Percentiles rank a stretch among this genome's conserved stretches.
Conservation (phyloP, 1,140 invertebrate genomes). For the Lucilia sericata region DNA sequence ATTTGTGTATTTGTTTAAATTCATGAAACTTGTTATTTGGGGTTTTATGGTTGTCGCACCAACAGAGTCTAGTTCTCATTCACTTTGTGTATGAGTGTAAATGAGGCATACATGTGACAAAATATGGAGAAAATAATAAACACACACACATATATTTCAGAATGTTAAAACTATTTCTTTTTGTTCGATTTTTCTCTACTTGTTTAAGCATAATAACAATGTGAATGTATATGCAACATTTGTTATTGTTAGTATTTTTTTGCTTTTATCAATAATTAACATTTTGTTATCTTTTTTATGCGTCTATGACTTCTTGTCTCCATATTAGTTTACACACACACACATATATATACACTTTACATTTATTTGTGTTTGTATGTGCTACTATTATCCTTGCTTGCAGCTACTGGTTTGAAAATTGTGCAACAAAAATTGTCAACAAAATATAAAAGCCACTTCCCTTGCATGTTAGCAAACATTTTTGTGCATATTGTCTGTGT, state of each 20-base stretch:
- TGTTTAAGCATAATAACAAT: not conserved
- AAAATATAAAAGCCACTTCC: not conserved
- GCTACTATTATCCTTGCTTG: not conserved
- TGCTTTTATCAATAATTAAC: not conserved
- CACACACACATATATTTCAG: not conserved
- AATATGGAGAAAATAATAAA: not conserved
- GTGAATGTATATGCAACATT: not conserved
- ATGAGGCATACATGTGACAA: not conserved
- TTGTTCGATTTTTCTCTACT: too few species aligned
- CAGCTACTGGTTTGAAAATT: not conserved
- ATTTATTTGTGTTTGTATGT: not conserved
- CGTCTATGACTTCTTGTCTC: not conserved
- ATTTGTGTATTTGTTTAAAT: not conserved
- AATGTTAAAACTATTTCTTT: constrained; percentile 9
- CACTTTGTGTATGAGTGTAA: not conserved
- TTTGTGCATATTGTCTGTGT: not conserved
- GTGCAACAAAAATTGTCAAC: not conserved
- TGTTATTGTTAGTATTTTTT: not conserved
- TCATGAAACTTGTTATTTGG: constrained; percentile 3
- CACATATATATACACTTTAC: not conserved
- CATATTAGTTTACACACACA: not conserved
- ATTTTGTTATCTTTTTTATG: constrained; percentile 11
- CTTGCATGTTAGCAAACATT: too few species aligned
- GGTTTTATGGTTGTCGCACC: constrained; percentile 14
- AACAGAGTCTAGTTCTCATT: not conserved